Conservation (phyloP, 2,888 invertebrate species). For the Arctia plantaginis region DNA sequence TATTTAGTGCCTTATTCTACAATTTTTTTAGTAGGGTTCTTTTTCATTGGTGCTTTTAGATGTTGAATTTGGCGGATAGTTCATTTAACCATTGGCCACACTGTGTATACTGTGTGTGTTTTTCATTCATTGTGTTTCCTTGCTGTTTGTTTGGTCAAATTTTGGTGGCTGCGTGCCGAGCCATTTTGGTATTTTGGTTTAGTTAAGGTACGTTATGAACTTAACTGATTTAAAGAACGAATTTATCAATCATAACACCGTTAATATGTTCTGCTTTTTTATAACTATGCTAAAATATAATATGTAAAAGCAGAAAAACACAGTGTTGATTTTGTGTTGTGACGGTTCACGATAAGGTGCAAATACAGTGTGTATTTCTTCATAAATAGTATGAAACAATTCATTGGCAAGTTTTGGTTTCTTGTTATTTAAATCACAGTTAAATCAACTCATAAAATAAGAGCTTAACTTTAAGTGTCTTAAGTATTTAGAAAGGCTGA, state of each 20-base stretch:
- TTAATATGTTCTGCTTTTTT: background rate
- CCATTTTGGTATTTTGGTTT: background rate
- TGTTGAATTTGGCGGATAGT: too few species aligned
- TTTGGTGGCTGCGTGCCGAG: background rate
- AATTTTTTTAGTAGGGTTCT: too few species aligned
- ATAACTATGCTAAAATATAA: background rate
- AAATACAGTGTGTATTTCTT: background rate
- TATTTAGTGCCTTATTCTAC: too few species aligned
- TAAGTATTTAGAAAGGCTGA: too few species aligned
- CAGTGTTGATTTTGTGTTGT: background rate
- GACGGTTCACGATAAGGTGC: background rate
- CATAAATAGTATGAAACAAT: background rate
- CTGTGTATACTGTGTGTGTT: too few species aligned
- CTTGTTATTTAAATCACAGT: background rate
- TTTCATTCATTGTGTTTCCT: too few species aligned
- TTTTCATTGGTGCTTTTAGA: too few species aligned
- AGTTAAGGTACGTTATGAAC: background rate
- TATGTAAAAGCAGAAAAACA: background rate
- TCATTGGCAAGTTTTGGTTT: background rate
- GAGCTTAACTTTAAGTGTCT: background rate
- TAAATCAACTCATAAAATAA: background rate
- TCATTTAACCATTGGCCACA: too few species aligned
- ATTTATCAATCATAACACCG: background rate
- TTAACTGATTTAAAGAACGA: background rate
- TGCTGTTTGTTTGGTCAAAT: background rate